Percentiles rank a stretch among this genome's conserved stretches.
Evolutionary conservation across 2,888 invertebrate genomes (phyloP).

Genomic region (Agelastica alni): DNA sequence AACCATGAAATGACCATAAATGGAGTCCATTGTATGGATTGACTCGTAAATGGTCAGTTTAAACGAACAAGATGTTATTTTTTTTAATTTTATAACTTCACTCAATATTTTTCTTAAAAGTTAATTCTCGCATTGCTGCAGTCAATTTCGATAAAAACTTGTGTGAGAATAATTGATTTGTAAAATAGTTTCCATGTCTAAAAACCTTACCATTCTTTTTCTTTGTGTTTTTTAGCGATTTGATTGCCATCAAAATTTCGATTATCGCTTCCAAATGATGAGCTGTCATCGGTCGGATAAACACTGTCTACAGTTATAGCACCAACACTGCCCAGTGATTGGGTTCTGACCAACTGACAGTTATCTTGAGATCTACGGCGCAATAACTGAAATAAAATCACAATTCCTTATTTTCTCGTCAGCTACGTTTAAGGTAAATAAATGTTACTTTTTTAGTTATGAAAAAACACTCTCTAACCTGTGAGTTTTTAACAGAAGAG

Average conservation of each 20-base stretch:
- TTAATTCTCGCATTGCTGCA: too few relatives aligned
- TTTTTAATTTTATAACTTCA: too few relatives aligned
- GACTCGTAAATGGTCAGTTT: too few relatives aligned
- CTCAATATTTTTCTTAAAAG: too few relatives aligned
- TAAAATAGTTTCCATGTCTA: neutral
- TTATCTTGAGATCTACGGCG: constrained; percentile 50
- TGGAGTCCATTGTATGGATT: too few relatives aligned
- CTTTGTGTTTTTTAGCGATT: constrained; percentile 51
- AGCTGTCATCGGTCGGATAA: constrained; percentile 56
- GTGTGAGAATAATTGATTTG: constrained; percentile 10
- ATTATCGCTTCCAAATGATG: constrained; percentile 55
- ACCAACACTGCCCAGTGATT: constrained; percentile 64
- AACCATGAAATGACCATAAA: too few relatives aligned
- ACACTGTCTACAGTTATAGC: constrained; percentile 54
- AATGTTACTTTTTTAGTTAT: neutral
- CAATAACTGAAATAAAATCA: constrained; percentile 45
- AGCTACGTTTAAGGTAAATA: neutral
- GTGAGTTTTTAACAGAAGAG: constrained; percentile 46
- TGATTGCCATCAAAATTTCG: constrained; percentile 48
- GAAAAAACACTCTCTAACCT: too few relatives aligned
- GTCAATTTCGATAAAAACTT: too few relatives aligned
- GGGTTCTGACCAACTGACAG: constrained; percentile 60
- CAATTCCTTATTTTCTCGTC: neutral
- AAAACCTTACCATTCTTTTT: constrained; percentile 55
- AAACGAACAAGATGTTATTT: too few relatives aligned